Conservation (phyloP, 2,797 vertebrate genomes). For the Oryzias dopingdopingensis region DNA sequence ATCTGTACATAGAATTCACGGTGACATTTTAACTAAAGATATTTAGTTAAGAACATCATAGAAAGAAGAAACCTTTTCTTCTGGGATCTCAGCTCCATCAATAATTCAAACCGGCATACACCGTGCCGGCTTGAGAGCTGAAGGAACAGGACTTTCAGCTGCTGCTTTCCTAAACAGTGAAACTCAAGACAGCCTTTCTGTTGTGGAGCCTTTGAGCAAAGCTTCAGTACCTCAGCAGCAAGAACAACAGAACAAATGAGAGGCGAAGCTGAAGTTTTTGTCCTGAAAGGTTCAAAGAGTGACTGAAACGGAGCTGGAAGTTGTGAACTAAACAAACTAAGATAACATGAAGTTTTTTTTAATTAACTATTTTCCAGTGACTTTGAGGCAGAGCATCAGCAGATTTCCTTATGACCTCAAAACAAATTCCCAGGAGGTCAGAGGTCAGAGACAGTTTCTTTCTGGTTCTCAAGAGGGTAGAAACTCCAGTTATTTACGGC, state of each 20-base stretch:
- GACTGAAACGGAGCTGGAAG: no score
- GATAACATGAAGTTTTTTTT: no score
- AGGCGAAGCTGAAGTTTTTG: no score
- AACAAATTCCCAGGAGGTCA: not conserved
- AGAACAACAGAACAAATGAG: not conserved
- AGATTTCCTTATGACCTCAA: not conserved
- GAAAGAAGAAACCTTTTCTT: not conserved
- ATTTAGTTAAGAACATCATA: no score
- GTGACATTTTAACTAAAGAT: no score
- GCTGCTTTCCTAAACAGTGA: not conserved
- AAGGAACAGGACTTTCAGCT: not conserved
- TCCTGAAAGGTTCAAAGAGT: no score
- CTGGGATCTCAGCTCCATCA: not conserved
- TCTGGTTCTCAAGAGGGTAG: not conserved
- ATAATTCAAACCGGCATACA: no score
- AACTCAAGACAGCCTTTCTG: not conserved
- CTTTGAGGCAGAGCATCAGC: not conserved
- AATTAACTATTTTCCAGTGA: not conserved
- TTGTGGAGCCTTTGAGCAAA: not conserved
- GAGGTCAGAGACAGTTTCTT: not conserved
- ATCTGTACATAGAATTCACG: no score
- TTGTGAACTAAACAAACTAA: no score
- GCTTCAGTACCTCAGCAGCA: not conserved
- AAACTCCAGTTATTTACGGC: no score
- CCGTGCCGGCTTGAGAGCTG: accelerated